Base-by-base conservation (phyloP, 2,888 invertebrate species). In the Steinernema hermaphroditum region DNA sequence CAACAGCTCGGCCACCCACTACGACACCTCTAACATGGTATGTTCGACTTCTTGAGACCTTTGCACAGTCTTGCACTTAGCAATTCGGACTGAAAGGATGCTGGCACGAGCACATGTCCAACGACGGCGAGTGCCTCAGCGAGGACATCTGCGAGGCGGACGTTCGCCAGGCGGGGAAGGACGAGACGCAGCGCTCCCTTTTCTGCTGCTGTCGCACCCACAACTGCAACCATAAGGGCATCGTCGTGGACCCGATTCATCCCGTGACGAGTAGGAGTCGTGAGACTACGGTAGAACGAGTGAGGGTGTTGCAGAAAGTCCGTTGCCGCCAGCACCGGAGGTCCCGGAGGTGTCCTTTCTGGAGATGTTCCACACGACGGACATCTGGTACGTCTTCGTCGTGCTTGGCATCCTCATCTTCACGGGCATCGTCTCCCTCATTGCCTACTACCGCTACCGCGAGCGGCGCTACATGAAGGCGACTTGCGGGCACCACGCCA, bases 191-290 rank as follows among this genome's bases (percentile, higher is more conserved):
- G 41, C 27, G 32, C 22, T 74, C 78, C 0, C 73, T 75, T 41
- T 79, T 79, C 41, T 83, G 83, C 72, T 83, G 83, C 46, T 83
- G 83, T 69, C 73, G 75, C 4, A 77, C 80, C 14, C 78, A 79
- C 72, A 73, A 80, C 44, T 83, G 83, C 76, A 83, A 83, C 68
- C 72, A 71, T 22, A 69, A 71, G 19, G 43, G 73, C 9, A 72
- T 32, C 2, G 74, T 76, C 19, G 32, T 8, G 16, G 62, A 24
- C 2, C 34, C 62, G 9, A 12, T 62, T 14, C 29, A 29, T 8
- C 62, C 62, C 16, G 16, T 27, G 4, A 62, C 62, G 16, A 27
- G 62, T 62, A 62, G 62, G 27, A 29, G 27, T 24, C 24, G 19
- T 4, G 46, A 46, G 14, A 41, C 43, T 16, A 41, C 43, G 43